These are phyloP conservation scores for Cervus canadensis DNA, from an alignment of 2,113 vertebrate genomes.

Conservation along the genomic window DNA sequence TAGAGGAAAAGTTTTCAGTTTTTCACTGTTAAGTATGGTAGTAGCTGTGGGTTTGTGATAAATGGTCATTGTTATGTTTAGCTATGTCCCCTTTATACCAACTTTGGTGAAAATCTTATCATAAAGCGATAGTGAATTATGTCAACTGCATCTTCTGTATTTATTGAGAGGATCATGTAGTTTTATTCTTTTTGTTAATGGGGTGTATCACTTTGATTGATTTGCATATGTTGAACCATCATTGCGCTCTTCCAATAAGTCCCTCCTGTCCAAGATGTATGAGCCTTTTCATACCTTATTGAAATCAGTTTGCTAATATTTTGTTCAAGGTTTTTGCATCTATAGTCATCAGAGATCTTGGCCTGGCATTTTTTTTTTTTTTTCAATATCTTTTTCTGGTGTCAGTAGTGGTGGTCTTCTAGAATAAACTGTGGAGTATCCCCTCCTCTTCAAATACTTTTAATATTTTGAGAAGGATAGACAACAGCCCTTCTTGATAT, in stretches of 20 bases:
- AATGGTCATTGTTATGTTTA: not conserved
- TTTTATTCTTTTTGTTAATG: not conserved
- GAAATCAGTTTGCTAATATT: not conserved
- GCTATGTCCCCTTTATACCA: not conserved
- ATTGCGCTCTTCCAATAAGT: not conserved
- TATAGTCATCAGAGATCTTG: not conserved
- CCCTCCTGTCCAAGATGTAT: not conserved
- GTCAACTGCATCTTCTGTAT: not conserved
- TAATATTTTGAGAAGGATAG: not conserved
- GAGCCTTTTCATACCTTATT: not conserved
- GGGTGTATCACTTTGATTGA: not conserved
- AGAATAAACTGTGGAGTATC: not conserved
- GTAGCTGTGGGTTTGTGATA: not conserved
- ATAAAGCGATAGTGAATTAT: not conserved
- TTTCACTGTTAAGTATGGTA: not conserved
- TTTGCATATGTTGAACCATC: not conserved
- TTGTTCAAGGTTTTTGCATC: not conserved
- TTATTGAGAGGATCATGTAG: not conserved
- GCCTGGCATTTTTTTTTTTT: not conserved
- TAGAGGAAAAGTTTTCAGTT: not conserved
- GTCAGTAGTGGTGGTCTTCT: not conserved
- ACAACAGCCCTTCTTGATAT: not conserved
- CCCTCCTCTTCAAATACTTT: not conserved
- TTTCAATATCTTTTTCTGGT: not conserved
- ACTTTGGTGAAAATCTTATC: not conserved